Evolutionary conservation across 2,888 invertebrate genomes (phyloP), one percentile per base, ranked within the genome.

Genomic region (Hedya salicella): DNA sequence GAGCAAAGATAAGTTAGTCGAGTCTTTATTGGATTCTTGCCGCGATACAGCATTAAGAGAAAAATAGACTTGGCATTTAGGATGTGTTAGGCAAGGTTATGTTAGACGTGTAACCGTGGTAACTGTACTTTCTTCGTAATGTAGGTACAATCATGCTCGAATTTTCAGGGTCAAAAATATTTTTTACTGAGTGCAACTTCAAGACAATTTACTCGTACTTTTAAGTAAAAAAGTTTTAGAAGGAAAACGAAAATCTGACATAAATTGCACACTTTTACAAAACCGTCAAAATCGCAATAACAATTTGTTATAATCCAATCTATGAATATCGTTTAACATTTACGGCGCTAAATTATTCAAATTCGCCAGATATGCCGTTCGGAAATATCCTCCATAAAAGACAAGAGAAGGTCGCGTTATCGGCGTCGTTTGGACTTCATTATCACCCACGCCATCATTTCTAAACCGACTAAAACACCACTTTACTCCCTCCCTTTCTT

Each of bases 381-480:
- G 36, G 48, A 60, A 66, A 60, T 66, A 66, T 48, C 48, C 40
- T 46, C 66, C 60, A 66, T 53, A 48, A 66, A 60, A 54, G 60
- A 54, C 60, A 32, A 46, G 40, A 53, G 54, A 60, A 66, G 66
- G 66, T 66, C 66, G 60, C 54, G 39, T 48, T 66, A 54, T 66
- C 66, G 54, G 49, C 46, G 30, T 49, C 61, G 69, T 70, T 68
- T 49, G 67, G 62, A 69, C 69, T 72, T 73, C 72, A 75, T 76
- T 75, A 76, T 68, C 71, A 63, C 70, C 67, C 57, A 70, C 67
- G 69, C 59, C 39, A 61, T 60, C 53, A 59, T 52, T 65, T 52
- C 53, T 48, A 48, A 44, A 49, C 63, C 44, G 63, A 56, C 54
- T 44, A 62, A 46, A 46, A 48, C 53, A 48, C 54, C 60, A 48